Evolutionary conservation across 2,888 invertebrate genomes (phyloP), one percentile per base, ranked within the genome.

Genomic region (Tortricodes alternella): DNA sequence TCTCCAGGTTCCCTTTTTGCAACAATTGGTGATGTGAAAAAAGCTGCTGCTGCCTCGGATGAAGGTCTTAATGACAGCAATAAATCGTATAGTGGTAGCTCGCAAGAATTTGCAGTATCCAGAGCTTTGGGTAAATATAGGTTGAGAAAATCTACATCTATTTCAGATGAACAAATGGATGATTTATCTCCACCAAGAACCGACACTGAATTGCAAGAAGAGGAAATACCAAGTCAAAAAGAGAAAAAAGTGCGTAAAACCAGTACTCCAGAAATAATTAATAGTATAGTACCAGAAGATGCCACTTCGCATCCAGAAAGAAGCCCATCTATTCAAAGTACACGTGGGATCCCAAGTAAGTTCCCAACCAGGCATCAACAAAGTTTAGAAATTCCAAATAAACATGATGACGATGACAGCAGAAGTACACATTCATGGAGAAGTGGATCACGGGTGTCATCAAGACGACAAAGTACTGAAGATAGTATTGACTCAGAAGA

Each of bases 401-500:
- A 93, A 61, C 93, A 93, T 49, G 95, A 95, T 58, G 96, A 96
- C 63, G 97, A 97, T 59, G 97, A 97, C 70, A 96, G 94, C 67
- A 92, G 94, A 66, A 97, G 97, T 76, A 97, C 96, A 2, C 95
- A 97, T 85, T 97, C 97, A 0, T 96, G 95, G 92, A 92, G 97
- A 66, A 97, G 97, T 69, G 94, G 96, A 0, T 97, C 97, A 0
- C 90, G 96, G 65, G 95, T 96, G 1, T 97, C 97, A 1, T 97
- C 97, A 0, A 92, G 97, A 64, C 92, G 97, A 46, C 97, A 97
- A 84, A 97, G 97, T 73, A 97, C 97, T 0, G 97, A 97, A 85
- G 97, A 97, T 68, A 96, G 96, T 70, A 97, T 97, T 55, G 97
- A 97, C 78, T 96, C 96, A 19, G 97, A 97, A 83, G 97, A 97